Evolutionary conservation across 2,113 vertebrate genomes (phyloP).

Genomic region (Centropristis striata): DNA sequence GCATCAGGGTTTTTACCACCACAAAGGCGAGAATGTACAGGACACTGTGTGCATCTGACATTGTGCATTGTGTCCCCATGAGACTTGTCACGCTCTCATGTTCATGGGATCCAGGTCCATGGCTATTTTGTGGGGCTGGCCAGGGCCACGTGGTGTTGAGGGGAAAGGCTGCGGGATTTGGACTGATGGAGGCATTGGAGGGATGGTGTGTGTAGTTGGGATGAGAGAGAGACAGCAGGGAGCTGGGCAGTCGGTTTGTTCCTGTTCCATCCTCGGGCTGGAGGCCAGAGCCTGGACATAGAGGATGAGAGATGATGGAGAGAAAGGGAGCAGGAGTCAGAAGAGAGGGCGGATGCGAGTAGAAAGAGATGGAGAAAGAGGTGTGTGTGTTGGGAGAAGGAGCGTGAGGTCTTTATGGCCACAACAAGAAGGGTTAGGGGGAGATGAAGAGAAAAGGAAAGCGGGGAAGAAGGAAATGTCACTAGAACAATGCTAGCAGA

Average conservation of each 20-base stretch:
- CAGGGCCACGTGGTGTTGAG: conserved; percentile 53
- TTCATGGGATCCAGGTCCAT: conserved; percentile 75
- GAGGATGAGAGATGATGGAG: conserved; percentile 55
- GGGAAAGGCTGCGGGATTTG: conserved; percentile 76
- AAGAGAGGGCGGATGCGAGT: conserved; percentile 20
- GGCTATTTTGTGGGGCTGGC: conserved; percentile 71
- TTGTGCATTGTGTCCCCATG: conserved; percentile 63
- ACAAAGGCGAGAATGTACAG: conserved; percentile 58
- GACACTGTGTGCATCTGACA: conserved; percentile 61
- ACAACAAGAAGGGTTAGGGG: background rate
- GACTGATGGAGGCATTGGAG: conserved; percentile 55
- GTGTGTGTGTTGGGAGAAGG: background rate
- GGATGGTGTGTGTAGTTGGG: conserved; percentile 78
- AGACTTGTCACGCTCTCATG: conserved; percentile 61
- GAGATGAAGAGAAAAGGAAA: background rate
- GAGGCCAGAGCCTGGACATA: conserved; percentile 73
- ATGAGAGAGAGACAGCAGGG: conserved; percentile 79
- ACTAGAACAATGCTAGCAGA: conserved; percentile 84
- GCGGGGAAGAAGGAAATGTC: conserved; percentile 37
- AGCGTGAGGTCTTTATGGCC: background rate
- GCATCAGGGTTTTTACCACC: conserved; percentile 31
- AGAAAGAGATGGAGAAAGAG: conserved; percentile 30
- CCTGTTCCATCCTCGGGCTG: conserved; percentile 74
- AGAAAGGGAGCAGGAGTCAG: conserved; percentile 45
- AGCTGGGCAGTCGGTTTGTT: conserved; percentile 74